Evolutionary conservation across 2,888 invertebrate species (phyloP).

Genomic region (Apotomis capreana): DNA sequence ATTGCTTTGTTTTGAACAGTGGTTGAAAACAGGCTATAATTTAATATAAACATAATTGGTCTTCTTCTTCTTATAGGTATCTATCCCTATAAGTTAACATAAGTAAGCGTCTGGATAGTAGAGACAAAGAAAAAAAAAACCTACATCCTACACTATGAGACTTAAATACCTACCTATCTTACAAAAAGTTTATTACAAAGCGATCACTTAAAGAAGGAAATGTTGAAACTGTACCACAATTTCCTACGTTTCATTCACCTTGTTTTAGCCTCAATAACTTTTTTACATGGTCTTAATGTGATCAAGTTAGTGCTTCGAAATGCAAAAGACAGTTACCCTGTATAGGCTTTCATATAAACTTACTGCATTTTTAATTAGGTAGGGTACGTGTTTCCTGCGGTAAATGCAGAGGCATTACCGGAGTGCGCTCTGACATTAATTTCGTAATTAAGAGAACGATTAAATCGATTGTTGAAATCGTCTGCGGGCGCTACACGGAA

Average conservation of each 20-base stretch:
- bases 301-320: neutral
- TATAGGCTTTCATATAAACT: neutral
- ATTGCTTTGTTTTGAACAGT: no score
- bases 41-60: no score
- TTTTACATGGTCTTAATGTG: constrained; percentile 12
- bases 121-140: no score
- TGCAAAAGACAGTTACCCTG: neutral
- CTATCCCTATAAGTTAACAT: no score
- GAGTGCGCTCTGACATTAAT: constrained; percentile 63
- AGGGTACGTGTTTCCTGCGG: constrained; percentile 43
- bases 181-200: no score
- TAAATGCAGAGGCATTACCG: constrained; percentile 53
- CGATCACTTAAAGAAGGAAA: no score
- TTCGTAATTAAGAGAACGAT: constrained; percentile 73
- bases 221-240: no score
- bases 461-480: constrained; percentile 74
- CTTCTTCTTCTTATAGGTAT: no score
- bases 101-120: no score
- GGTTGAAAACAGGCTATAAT: no score
- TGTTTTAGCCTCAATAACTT: constrained; percentile 17
- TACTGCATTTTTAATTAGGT: constrained; percentile 13
- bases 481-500: constrained; percentile 60
- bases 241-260: neutral
- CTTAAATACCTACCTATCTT: no score
- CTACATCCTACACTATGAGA: no score